Base-by-base conservation (phyloP, 2,797 vertebrate species). In the Tadarida brasiliensis region DNA sequence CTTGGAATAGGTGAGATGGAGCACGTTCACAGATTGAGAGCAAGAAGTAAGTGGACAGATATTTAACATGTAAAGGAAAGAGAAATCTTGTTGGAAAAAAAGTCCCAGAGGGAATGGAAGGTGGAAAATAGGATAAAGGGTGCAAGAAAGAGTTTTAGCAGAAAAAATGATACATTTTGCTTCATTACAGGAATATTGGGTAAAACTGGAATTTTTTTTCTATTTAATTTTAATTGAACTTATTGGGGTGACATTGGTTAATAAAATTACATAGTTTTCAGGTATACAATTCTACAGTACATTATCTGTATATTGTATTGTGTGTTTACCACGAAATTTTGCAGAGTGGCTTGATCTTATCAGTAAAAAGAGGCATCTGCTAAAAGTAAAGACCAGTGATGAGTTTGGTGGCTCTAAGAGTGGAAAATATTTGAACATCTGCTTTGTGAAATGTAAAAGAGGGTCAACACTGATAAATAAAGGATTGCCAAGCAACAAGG, bases 401-500 rank as follows among this genome's bases (percentile, higher is more conserved):
- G 63, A 80, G 26, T 56, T 84, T 56, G 47, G 17, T n/a, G 14
- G 3, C 24, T 82, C 56, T 15, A 54, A 83, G 44, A 47, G 44
- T 49, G 59, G 56, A 78, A 87, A 78, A 85, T 80, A 20, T 63
- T 68, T 77, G 71, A 84, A 85, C 30, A 89, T 44, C 28, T 89
- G 65, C 47, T 71, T 81, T 84, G 63, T 78, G 51, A 76, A 85
- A 49, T 73, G 26, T 49, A 78, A 35, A 24, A 35, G 54, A 10
- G 35, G 49, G 30, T 78, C 47, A 78, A 89, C 24, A 85, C 10
- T 35, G 44, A 73, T n/a, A 88, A 83, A 76, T 61, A 70, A 28
- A 88, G 22, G n/a, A 88, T 83, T 88, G 54, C 51, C 33, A 51
- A 22, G 39, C n/a, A 83, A 77, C 61, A 54, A 24, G 15, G 7